Evolutionary conservation across 2,888 invertebrate genomes (phyloP), one percentile per base, ranked within the genome.

Genomic region (Venustoraphidia nigricollis): DNA sequence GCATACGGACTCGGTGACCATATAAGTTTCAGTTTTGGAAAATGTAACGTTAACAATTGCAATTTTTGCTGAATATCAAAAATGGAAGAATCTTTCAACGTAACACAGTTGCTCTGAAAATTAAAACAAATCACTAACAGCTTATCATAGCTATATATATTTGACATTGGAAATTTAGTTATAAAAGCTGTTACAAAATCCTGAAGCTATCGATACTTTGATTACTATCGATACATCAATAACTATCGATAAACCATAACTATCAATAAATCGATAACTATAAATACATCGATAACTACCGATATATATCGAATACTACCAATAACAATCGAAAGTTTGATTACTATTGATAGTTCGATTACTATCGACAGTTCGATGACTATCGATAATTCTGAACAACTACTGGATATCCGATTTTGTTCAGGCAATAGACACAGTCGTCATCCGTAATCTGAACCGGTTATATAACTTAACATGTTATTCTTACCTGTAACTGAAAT

Each of bases 1-100:
- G 94, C 94, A 64, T 92, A 89, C 0, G 97, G 95, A 64, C 88
- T 92, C 2, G 93, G 92, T 10, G 95, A 95, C 97, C 97, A 97
- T 36, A 97, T 84, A 9, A 97, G 70, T 56, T 91, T 83, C 52
- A 98, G 70, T 58, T 85, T 80, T 1, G 97, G 96, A 68, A 97
- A 96, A 64, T 95, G 91, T 55, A 97, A 71, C 0, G 97, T 95
- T n/a, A 98, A 73, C 36, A 97, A 70, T 55, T 94, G 84, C 47
- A 98, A 68, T 63, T 91, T 91, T 54, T 90, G 82, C 58, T 87
- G 83, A 40, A 93, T 79, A 57, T 90, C 86, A 45, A 80, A 76
- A 57, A 79, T 83, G 11, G 81, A 77, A 50, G 81, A 73, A 57
- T 89, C 86, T 50, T 77, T 83, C 5, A 83, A 84, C 2, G 89